Evolutionary conservation across 2,888 invertebrate genomes (phyloP), one percentile per base, ranked within the genome.

Genomic region (Apodemia hepburni): DNA sequence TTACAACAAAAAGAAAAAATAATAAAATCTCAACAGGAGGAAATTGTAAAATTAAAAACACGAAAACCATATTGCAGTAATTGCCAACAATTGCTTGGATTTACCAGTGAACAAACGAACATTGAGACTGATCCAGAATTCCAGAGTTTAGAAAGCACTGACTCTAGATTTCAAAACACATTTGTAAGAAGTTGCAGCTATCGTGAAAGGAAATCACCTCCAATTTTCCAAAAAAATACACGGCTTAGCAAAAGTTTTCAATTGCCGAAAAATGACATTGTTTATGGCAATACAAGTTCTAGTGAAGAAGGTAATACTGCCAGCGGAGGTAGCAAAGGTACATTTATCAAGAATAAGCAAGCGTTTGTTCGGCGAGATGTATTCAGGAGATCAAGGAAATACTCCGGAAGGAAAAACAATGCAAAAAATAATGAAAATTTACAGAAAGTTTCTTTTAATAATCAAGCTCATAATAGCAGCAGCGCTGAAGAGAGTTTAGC

Each of bases 1-100:
- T 87, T 96, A 18, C 92, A 93, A 66, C 95, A 95, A 75, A 95
- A 95, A 77, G 96, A 96, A 76, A 93, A 93, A 75, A 93, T 95
- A 59, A 95, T 96, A 66, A 93, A 93, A 74, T 92, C 93, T 64
- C 96, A 96, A 76, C 93, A 94, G 73, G 92, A 93, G 68, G 95
- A 96, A 81, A 95, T 96, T 67, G 86, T 93, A 11, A 94, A 93
- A 78, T 85, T 95, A 35, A 92, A 94, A 73, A 85, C 92, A 0
- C 86, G 91, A 45, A 88, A 88, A 64, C 84, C 87, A 0, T 91
- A 86, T 68, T 92, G 92, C 78, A 91, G 84, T 73, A 92, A 90
- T 72, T 92, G 92, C 71, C 91, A 91, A 71, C 91, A 92, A 71
- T 73, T 91, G 15, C 86, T 92, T 51, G 92, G 92, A 9, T 92